Conservation (phyloP, 2,113 vertebrate species). For the Gymnogyps californianus region DNA sequence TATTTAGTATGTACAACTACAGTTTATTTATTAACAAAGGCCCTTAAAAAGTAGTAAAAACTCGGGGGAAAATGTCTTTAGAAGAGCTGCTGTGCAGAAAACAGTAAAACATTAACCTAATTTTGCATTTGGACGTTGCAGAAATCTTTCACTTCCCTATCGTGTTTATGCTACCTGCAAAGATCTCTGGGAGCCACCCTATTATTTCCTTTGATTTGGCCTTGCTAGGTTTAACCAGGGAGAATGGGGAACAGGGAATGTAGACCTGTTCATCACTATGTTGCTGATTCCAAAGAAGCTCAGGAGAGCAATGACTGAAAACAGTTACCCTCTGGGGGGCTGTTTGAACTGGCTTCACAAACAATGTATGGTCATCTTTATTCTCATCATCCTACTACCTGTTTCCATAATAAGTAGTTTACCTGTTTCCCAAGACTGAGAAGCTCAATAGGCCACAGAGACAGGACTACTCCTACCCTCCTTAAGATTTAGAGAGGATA, state of each 20-base stretch:
- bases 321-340: not conserved
- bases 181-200: not conserved
- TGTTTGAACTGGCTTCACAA: not conserved
- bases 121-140: slow-evolving; percentile 51
- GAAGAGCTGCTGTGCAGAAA: slow-evolving; percentile 49
- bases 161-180: not conserved
- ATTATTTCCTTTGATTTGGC: not conserved
- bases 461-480: not conserved
- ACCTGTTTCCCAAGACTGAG: not conserved
- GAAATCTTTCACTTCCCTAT: not conserved
- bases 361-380: not conserved
- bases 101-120: slow-evolving; percentile 24
- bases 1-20: slow-evolving; percentile 69
- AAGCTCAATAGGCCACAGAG: not conserved
- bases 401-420: not conserved
- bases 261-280: not conserved
- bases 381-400: not conserved
- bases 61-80: not conserved
- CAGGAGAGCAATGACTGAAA: not conserved
- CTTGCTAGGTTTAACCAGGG: not conserved
- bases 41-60: slow-evolving; percentile 68
- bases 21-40: slow-evolving; percentile 68
- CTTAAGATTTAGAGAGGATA: not conserved
- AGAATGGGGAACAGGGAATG: not conserved
- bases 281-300: not conserved